A percentile compares a stretch with the other conserved stretches of the same genome.
Conservation (phyloP, 2,797 vertebrate species). For the Oreochromis mossambicus region DNA sequence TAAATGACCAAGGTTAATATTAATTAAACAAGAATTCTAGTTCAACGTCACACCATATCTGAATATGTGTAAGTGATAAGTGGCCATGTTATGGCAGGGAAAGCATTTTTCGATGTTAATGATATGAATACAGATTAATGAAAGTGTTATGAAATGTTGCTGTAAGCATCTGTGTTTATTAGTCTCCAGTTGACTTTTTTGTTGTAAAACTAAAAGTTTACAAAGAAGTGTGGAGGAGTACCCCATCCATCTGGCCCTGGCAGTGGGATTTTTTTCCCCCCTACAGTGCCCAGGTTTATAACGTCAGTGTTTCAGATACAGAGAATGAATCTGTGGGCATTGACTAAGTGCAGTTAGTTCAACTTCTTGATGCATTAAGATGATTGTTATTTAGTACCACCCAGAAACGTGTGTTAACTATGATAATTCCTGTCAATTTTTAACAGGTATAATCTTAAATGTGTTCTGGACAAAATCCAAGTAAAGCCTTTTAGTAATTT, state of each 20-base stretch:
- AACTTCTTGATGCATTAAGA: conserved; percentile 1
- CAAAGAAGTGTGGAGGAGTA: background rate
- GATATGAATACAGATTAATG: background rate
- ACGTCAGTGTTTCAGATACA: background rate
- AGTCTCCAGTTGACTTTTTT: background rate
- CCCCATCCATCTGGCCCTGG: background rate
- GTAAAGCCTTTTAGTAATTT: conserved; percentile 4
- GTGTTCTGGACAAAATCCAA: conserved; percentile 37
- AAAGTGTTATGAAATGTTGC: background rate
- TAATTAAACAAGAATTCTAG: background rate
- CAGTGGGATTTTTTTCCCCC: background rate
- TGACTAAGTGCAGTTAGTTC: background rate
- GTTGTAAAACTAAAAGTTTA: background rate
- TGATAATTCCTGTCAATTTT: conserved; percentile 5
- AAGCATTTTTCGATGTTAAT: background rate
- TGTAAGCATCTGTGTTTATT: background rate
- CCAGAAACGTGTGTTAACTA: background rate
- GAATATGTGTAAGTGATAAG: background rate
- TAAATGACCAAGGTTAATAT: background rate
- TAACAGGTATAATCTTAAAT: background rate
- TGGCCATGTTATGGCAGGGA: background rate
- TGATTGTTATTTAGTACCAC: conserved; percentile 1
- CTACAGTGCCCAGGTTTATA: background rate
- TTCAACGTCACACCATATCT: background rate
- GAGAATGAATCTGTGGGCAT: background rate